Evolutionary conservation across 1,140 invertebrate species (phyloP).

Genomic region (Leptestheria dahalacensis): DNA sequence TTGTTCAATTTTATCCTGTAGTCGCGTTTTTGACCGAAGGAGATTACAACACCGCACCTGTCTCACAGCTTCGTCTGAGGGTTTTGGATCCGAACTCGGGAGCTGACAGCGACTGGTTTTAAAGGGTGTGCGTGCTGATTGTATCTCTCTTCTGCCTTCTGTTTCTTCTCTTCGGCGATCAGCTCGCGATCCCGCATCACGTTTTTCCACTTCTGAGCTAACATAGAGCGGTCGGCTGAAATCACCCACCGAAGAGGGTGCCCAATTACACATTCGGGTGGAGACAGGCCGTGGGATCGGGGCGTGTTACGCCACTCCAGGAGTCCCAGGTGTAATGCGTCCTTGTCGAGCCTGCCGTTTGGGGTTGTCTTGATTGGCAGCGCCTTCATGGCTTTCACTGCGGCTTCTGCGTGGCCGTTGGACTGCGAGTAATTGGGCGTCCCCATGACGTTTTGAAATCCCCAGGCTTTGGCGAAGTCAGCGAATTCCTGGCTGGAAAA

Average conservation of each 20-base stretch:
- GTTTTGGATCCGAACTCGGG: constrained; percentile 5
- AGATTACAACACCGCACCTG: not conserved
- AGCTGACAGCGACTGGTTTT: not conserved
- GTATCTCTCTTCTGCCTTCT: not conserved
- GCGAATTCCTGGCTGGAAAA: constrained; percentile 29
- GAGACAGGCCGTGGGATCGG: constrained; percentile 2
- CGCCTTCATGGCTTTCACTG: constrained; percentile 27
- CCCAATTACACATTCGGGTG: constrained; percentile 9
- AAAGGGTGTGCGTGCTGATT: not conserved
- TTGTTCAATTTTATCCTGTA: not conserved
- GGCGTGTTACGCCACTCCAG: constrained; percentile 14
- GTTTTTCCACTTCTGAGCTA: not conserved
- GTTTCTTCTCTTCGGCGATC: not conserved
- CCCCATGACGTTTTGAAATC: not conserved
- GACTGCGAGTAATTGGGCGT: constrained; percentile 20
- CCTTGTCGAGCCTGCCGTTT: not conserved
- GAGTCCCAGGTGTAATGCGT: constrained; percentile 2
- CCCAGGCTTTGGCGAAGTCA: constrained; percentile 24
- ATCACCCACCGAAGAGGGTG: constrained; percentile 5
- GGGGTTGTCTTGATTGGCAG: constrained; percentile 23
- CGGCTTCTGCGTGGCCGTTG: constrained; percentile 28
- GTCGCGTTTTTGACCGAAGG: not conserved
- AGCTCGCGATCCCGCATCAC: not conserved
- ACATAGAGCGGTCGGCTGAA: constrained; percentile 10
- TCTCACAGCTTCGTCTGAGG: not conserved